Evolutionary conservation across 2,797 vertebrate genomes (phyloP), one percentile per base, ranked within the genome.

Genomic region (Selene dorsalis): DNA sequence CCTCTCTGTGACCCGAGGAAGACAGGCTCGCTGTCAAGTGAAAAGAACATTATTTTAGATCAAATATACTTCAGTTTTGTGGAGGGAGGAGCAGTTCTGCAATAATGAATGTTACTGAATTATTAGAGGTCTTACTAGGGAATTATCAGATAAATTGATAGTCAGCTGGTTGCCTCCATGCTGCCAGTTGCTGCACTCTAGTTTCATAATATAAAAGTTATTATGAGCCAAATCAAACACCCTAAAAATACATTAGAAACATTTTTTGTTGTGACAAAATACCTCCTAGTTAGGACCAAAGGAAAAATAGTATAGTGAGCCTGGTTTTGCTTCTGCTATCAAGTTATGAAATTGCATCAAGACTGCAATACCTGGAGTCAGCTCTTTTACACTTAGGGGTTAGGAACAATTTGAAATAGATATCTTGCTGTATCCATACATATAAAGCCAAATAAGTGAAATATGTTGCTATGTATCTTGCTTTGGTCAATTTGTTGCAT

Each of bases 1-100:
- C 67, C 82, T 84, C 79, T 72, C 32, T 65, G 69, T 68, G 71
- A 77, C 64, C 75, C 28, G 60, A 56, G 62, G 60, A 66, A 69
- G 83, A 72, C 32, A n/a, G 2, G 16, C 48, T 79, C 68, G 55
- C 71, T 52, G 75, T 69, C 75, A 75, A 55, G 67, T 85, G 73
- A 67, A 69, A 79, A 82, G 20, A 76, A 77, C 43, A 80, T 73
- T 24, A 59, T 75, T 82, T 86, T 80, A 60, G 52, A 84, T 79
- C 50, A 73, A 66, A 77, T 79, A 52, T 58, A 62, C 39, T 73
- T 62, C 13, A 56, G 53, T 62, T 80, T 66, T 57, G 55, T 45
- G 62, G 45, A 73, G 62, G 58, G 50, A 41, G 68, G 59, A 70
- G 57, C 32, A 0, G 61, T 52, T 64, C 52, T n/a, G 4, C 61